Conservation (phyloP, 2,888 invertebrate genomes). For the Cryptus armator region DNA sequence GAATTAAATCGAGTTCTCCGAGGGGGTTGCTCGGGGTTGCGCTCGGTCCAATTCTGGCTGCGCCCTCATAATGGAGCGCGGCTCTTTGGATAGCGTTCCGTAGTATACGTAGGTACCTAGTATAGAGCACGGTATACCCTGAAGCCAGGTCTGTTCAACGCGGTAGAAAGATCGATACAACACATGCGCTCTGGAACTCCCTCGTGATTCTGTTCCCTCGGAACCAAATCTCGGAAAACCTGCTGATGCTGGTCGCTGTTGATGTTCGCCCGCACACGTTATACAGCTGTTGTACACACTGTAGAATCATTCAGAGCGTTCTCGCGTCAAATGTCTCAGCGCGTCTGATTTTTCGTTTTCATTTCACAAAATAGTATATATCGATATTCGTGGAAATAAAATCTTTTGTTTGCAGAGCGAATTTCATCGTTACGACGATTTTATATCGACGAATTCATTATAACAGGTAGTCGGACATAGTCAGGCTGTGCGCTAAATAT, state of each 20-base stretch:
- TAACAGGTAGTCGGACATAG: not conserved
- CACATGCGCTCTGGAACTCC: constrained; percentile 79
- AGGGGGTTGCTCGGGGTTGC: constrained; percentile 37
- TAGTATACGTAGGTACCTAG: not conserved
- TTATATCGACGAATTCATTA: constrained; percentile 4
- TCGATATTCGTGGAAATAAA: not conserved
- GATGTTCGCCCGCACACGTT: constrained; percentile 33
- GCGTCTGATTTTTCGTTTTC: not conserved
- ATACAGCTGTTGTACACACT: constrained; percentile 52
- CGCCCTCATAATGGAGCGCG: constrained; percentile 47
- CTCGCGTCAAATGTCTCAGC: constrained; percentile 55
- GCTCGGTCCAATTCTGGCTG: constrained; percentile 62
- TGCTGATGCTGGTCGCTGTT: constrained; percentile 60
- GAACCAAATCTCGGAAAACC: constrained; percentile 59
- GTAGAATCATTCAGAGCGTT: constrained; percentile 26
- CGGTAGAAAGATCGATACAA: constrained; percentile 78
- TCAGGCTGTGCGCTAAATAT: not conserved
- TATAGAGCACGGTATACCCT: constrained; percentile 9
- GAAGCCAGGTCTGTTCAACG: constrained; percentile 42
- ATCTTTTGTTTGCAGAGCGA: not conserved
- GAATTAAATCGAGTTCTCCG: constrained; percentile 51
- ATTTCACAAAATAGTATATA: not conserved
- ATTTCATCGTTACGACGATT: constrained; percentile 1
- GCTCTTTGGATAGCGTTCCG: constrained; percentile 45
- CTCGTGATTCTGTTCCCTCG: constrained; percentile 64